These are phyloP conservation scores for Sisyra nigra DNA, from an alignment of 2,888 invertebrate genomes.

Conservation along the genomic window DNA sequence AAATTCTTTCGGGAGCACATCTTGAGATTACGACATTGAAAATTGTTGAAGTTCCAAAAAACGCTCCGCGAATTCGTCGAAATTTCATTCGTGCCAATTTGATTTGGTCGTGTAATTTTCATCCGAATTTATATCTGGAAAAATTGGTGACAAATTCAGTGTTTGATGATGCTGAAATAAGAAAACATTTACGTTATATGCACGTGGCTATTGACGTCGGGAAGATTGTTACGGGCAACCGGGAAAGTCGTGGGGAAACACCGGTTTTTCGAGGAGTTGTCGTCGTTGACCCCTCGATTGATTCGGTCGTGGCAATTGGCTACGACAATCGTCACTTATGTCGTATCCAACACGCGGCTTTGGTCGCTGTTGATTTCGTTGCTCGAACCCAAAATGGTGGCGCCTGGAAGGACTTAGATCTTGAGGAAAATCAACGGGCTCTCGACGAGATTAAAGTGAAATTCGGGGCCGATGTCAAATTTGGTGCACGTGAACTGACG, in stretches of 20 bases:
- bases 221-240: conserved; percentile 17
- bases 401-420: conserved; percentile 31
- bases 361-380: conserved; percentile 75
- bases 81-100: conserved; percentile 45
- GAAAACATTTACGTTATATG: conserved; percentile 41
- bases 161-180: conserved; percentile 37
- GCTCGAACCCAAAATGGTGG: conserved; percentile 71
- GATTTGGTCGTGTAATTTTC: conserved; percentile 74
- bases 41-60: conserved; percentile 37
- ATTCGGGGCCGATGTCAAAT: conserved; percentile 32
- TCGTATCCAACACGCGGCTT: conserved; percentile 67
- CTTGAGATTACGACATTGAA: conserved; percentile 11
- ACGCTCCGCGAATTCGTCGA: conserved; percentile 42
- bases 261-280: conserved; percentile 34
- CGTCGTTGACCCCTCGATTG: conserved; percentile 54
- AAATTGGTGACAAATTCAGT: conserved; percentile 40
- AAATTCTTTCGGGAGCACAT: too few relatives aligned
- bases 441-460: conserved; percentile 17
- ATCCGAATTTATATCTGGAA: conserved; percentile 61
- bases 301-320: conserved; percentile 49
- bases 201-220: conserved; percentile 37
- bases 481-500: conserved; percentile 24
- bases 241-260: conserved; percentile 20
- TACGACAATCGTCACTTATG: conserved; percentile 39
- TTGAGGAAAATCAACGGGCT: conserved; percentile 4